Evolutionary conservation across 2,797 vertebrate genomes (phyloP).

Genomic region (Gymnothorax javanicus): DNA sequence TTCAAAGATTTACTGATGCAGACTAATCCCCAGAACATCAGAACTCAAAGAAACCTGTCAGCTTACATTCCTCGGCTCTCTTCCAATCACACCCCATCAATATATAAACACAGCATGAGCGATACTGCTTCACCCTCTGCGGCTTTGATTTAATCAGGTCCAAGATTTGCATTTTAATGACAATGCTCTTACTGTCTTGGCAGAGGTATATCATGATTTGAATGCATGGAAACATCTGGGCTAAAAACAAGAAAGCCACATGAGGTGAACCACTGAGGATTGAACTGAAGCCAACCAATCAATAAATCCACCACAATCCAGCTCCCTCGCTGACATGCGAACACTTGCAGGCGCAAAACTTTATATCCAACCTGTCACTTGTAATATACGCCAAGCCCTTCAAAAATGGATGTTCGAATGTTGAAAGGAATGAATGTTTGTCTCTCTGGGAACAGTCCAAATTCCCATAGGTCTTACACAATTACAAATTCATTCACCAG

Average conservation of each 20-base stretch:
- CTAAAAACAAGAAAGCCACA: background rate
- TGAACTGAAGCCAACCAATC: background rate
- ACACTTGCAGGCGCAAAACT: background rate
- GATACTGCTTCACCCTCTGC: background rate
- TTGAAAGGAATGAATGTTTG: background rate
- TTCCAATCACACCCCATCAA: background rate
- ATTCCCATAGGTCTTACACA: background rate
- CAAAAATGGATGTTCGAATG: background rate
- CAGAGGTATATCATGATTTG: background rate
- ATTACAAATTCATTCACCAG: background rate
- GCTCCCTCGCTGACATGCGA: background rate
- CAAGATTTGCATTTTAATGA: background rate
- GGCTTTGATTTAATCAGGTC: background rate
- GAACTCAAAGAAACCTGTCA: background rate
- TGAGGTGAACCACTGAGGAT: background rate
- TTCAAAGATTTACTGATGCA: background rate
- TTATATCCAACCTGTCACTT: background rate
- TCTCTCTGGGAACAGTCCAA: background rate
- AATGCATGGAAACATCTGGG: background rate
- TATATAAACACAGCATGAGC: background rate
- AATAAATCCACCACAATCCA: background rate
- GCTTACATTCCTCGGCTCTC: background rate
- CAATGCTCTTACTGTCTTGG: background rate
- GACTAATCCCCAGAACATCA: slow-evolving; percentile 8
- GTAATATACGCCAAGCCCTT: background rate